These are phyloP conservation scores for Pampusana beccarii DNA, from an alignment of 2,113 vertebrate genomes.

Conservation along the genomic window DNA sequence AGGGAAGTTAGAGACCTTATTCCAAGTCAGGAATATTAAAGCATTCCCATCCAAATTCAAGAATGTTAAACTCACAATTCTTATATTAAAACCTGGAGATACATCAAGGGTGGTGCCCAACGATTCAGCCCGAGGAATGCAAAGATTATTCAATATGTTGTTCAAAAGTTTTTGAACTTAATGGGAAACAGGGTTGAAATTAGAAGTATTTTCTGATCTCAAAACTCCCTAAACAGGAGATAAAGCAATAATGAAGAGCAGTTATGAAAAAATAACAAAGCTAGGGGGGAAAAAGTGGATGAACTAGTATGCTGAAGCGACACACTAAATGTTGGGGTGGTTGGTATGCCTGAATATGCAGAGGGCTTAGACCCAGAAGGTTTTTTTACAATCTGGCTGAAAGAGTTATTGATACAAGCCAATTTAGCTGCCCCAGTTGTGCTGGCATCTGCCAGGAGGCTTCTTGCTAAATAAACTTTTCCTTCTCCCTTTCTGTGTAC, in stretches of 20 bases:
- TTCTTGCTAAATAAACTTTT: conserved; percentile 57
- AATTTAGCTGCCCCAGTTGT: conserved; percentile 52
- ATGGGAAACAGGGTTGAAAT: not conserved
- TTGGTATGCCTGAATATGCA: not conserved
- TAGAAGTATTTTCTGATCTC: not conserved
- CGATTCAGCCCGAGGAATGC: not conserved
- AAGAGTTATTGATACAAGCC: conserved; percentile 55
- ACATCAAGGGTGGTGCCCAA: not conserved
- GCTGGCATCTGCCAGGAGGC: conserved; percentile 49
- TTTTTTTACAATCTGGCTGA: conserved; percentile 47
- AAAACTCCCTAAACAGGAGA: not conserved
- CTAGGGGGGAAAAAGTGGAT: not conserved
- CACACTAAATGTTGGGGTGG: not conserved
- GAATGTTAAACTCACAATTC: not conserved
- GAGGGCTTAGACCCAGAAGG: conserved; percentile 3
- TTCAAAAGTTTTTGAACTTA: not conserved
- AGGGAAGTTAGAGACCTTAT: not conserved
- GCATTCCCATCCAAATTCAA: not conserved
- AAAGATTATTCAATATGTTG: not conserved
- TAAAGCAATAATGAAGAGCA: not conserved
- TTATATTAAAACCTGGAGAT: not conserved
- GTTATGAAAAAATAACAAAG: not conserved
- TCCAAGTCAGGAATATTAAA: not conserved
- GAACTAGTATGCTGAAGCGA: not conserved
- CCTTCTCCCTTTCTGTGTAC: conserved; percentile 35